These are phyloP conservation scores for Macropodus opercularis DNA, from an alignment of 2,797 vertebrate genomes.

Conservation along the genomic window DNA sequence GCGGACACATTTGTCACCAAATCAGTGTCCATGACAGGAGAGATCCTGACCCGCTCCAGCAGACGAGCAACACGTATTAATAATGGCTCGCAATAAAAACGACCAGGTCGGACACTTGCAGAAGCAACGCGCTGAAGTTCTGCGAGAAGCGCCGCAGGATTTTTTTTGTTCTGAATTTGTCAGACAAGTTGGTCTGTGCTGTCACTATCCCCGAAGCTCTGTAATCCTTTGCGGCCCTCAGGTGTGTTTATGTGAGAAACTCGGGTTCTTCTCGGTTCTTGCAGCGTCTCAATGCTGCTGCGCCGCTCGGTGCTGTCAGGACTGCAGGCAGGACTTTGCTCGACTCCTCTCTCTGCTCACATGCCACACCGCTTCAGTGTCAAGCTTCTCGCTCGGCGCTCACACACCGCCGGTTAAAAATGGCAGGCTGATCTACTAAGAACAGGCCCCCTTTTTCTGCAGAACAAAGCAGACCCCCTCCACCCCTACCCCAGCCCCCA, in stretches of 20 bases:
- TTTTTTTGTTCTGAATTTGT: background rate
- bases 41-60: constrained; percentile 2
- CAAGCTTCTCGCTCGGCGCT: constrained; percentile 62
- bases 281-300: constrained; percentile 64
- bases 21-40: constrained; percentile 28
- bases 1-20: constrained; percentile 26
- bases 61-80: constrained; percentile 10
- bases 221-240: constrained; percentile 54
- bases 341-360: constrained; percentile 76
- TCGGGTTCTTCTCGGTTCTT: constrained; percentile 23
- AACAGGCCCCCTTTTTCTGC: constrained; percentile 83
- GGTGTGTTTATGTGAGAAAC: constrained; percentile 30
- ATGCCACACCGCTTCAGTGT: constrained; percentile 81
- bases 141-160: constrained; percentile 14
- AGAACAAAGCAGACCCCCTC: constrained; percentile 81
- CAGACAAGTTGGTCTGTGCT: constrained; percentile 33
- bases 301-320: constrained; percentile 66
- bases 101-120: too few species aligned
- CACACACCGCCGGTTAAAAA: constrained; percentile 78
- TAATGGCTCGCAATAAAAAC: background rate
- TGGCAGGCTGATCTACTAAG: constrained; percentile 78
- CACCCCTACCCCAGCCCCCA: constrained; percentile 24
- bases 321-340: constrained; percentile 61
- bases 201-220: constrained; percentile 27
- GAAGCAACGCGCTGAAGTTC: constrained; percentile 48